These are phyloP conservation scores for Neopelma chrysocephalum DNA, from an alignment of 2,797 vertebrate genomes.

Conservation along the genomic window DNA sequence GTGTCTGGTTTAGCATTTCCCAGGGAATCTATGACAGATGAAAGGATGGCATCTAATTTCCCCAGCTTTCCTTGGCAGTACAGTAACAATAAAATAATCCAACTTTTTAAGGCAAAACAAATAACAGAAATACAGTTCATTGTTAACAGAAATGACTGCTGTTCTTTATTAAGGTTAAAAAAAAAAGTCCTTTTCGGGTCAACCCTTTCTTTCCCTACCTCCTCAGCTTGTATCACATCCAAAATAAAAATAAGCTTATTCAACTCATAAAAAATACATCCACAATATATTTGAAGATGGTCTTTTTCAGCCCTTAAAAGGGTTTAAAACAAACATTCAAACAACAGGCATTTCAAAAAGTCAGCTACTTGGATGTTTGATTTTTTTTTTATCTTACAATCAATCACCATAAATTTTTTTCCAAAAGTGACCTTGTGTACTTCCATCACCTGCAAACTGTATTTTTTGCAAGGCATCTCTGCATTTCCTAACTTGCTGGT, in stretches of 20 bases:
- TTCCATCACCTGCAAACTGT: neutral
- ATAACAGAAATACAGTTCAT: neutral
- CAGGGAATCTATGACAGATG: neutral
- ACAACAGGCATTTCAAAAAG: neutral
- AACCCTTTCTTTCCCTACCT: neutral
- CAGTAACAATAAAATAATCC: neutral
- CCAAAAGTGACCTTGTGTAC: neutral
- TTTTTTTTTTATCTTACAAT: neutral
- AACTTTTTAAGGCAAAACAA: neutral
- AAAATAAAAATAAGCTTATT: neutral
- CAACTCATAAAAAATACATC: neutral
- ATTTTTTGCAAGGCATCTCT: neutral
- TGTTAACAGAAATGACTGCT: neutral
- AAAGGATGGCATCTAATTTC: neutral
- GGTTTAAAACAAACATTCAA: neutral
- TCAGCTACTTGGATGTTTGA: neutral
- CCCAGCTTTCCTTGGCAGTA: neutral
- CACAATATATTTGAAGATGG: fast-evolving
- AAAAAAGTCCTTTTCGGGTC: neutral
- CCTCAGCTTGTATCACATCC: neutral
- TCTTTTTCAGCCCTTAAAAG: neutral
- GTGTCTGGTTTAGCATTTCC: neutral
- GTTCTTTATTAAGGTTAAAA: neutral
- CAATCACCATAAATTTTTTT: neutral
- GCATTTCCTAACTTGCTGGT: neutral